Conservation (phyloP, 2,113 vertebrate species). For the Salminus brasiliensis region DNA sequence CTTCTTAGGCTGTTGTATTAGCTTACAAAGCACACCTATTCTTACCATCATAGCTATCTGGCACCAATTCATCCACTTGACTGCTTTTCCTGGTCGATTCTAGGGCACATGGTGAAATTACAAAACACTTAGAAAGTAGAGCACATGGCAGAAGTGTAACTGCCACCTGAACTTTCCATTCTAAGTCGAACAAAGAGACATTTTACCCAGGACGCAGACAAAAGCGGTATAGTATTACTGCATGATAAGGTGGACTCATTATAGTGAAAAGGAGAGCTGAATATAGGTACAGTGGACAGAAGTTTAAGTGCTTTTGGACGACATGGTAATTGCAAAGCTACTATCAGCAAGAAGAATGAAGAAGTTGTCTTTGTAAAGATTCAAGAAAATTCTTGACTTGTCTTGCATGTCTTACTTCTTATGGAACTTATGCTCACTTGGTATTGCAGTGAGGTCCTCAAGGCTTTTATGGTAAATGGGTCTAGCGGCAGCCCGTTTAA, state of each 20-base stretch:
- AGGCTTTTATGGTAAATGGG: constrained; percentile 89
- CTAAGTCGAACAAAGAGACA: constrained; percentile 14
- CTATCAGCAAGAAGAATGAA: not conserved
- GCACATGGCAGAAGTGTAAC: not conserved
- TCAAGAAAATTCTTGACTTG: not conserved
- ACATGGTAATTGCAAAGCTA: not conserved
- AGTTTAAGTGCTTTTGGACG: not conserved
- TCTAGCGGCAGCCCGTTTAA: constrained; percentile 83
- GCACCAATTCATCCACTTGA: constrained; percentile 11
- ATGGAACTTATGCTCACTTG: constrained; percentile 82
- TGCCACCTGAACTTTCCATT: constrained; percentile 24
- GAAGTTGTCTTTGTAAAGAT: not conserved
- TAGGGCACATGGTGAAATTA: constrained; percentile 18
- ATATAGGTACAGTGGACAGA: too few species aligned
- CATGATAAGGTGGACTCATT: not conserved
- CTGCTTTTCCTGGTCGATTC: constrained; percentile 37
- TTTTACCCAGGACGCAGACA: constrained; percentile 14
- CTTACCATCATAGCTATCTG: constrained; percentile 26
- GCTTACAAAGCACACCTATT: not conserved
- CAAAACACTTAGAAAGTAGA: not conserved
- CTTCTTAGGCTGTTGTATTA: not conserved
- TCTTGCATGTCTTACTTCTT: not conserved
- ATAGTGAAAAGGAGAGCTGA: not conserved
- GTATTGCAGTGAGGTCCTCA: constrained; percentile 85
- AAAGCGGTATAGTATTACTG: constrained; percentile 4